Evolutionary conservation across 1,140 invertebrate species (phyloP).

Genomic region (Portunus trituberculatus): DNA sequence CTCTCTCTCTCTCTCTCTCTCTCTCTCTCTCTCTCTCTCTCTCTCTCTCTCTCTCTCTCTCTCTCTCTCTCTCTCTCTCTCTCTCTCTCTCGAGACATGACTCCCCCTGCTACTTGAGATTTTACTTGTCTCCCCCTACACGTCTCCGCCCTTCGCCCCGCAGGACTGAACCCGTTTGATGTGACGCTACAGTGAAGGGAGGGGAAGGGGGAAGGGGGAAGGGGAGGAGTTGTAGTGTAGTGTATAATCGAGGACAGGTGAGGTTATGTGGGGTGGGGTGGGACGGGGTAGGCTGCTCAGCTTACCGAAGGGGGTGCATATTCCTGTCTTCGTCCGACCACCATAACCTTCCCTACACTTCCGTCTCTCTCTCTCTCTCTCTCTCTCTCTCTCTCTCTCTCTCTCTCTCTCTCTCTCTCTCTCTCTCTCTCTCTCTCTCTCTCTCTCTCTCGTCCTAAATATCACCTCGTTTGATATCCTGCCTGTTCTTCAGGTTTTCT

Average conservation of each 20-base stretch:
- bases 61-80: not conserved
- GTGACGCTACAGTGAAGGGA: not conserved
- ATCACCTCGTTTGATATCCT: too few species aligned
- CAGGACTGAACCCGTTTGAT: conserved; percentile 7
- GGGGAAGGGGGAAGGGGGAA: not conserved
- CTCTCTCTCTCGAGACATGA: not conserved
- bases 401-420: too few species aligned
- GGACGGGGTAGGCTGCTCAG: not conserved
- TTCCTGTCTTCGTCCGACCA: not conserved
- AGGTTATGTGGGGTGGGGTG: not conserved
- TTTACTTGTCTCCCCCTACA: not conserved
- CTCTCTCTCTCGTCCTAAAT: too few species aligned
- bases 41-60: not conserved
- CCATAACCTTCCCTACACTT: not conserved
- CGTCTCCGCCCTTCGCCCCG: not conserved
- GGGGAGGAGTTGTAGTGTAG: not conserved
- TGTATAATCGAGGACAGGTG: not conserved
- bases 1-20: conserved; percentile 40
- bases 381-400: too few species aligned
- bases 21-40: conserved; percentile 35
- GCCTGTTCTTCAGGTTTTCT: too few species aligned
- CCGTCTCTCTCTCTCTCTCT: too few species aligned
- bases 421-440: too few species aligned
- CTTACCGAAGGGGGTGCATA: not conserved
- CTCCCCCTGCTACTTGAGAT: not conserved